A percentile compares a stretch with the other conserved stretches of the same genome.
Conservation (phyloP, 2,888 invertebrate species). For the Calliopum simillimum region DNA sequence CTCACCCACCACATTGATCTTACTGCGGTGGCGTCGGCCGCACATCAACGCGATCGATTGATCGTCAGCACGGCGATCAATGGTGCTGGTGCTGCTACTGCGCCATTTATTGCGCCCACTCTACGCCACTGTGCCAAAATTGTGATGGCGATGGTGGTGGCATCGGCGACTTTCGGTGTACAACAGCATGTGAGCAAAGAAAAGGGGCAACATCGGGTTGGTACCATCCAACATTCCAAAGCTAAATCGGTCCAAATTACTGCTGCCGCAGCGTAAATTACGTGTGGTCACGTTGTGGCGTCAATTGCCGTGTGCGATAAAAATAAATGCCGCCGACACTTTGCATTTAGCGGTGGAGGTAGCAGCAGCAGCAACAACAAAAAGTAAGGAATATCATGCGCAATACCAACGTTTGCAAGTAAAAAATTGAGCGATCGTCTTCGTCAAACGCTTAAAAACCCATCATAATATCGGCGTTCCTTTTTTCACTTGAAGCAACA, state of each 20-base stretch:
- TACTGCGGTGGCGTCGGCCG: conserved; percentile 49
- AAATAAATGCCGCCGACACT: conserved; percentile 30
- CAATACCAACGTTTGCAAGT: background rate
- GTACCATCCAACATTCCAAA: background rate
- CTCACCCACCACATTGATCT: too few relatives aligned
- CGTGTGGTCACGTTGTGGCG: conserved; percentile 8
- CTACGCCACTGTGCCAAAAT: background rate
- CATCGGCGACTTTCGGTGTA: background rate
- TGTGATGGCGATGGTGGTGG: background rate
- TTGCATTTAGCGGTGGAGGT: background rate
- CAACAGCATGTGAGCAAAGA: background rate
- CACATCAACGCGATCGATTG: conserved; percentile 22
- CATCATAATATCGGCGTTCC: background rate
- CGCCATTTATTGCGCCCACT: background rate
- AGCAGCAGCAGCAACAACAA: background rate
- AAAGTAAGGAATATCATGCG: background rate
- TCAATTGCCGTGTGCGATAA: conserved; percentile 23
- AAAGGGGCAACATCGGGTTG: background rate
- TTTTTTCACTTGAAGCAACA: background rate
- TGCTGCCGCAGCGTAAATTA: background rate
- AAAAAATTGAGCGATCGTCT: background rate
- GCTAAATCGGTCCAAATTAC: background rate
- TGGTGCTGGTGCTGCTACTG: background rate
- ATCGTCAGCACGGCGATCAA: background rate
- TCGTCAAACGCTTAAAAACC: background rate